These are phyloP conservation scores for Heliornis fulica DNA, from an alignment of 2,113 vertebrate species.

Conservation along the genomic window DNA sequence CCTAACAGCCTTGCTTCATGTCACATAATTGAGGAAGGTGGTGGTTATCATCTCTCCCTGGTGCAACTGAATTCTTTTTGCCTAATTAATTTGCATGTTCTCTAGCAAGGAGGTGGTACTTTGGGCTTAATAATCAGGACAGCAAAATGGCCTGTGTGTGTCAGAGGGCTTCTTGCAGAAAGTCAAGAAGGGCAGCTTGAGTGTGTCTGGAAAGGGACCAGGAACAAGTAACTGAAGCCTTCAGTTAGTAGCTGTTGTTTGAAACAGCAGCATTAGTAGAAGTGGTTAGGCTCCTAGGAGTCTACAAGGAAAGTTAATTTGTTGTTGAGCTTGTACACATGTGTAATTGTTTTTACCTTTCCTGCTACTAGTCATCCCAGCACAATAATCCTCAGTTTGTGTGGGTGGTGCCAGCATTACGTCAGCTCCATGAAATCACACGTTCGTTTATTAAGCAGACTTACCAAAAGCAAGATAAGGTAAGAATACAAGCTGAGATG, in stretches of 20 bases:
- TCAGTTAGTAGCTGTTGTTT: neutral
- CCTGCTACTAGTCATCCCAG: slow-evolving; percentile 85
- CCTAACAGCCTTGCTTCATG: slow-evolving; percentile 4
- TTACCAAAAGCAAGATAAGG: slow-evolving; percentile 99
- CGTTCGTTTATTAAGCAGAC: slow-evolving; percentile 98
- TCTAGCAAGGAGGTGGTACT: slow-evolving; percentile 10
- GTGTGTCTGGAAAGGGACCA: neutral
- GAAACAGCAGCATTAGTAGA: neutral
- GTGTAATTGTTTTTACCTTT: slow-evolving; percentile 66
- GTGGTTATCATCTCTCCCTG: slow-evolving; percentile 1
- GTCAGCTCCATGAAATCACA: slow-evolving; percentile 97
- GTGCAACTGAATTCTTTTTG: neutral
- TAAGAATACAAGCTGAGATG: slow-evolving; percentile 50
- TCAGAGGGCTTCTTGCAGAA: neutral
- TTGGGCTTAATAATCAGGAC: neutral
- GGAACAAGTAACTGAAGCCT: neutral
- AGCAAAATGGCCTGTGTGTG: neutral
- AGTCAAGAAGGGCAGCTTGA: neutral
- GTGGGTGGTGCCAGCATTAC: slow-evolving; percentile 96
- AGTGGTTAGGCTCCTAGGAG: neutral
- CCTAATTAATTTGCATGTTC: slow-evolving; percentile 59
- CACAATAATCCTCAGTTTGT: slow-evolving; percentile 93
- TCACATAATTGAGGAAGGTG: slow-evolving; percentile 9
- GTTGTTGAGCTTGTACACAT: neutral
- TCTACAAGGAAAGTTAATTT: neutral